phyloP scores from a whole-genome alignment of 2,113 vertebrate species.

The Onychostoma macrolepis region DNA sequence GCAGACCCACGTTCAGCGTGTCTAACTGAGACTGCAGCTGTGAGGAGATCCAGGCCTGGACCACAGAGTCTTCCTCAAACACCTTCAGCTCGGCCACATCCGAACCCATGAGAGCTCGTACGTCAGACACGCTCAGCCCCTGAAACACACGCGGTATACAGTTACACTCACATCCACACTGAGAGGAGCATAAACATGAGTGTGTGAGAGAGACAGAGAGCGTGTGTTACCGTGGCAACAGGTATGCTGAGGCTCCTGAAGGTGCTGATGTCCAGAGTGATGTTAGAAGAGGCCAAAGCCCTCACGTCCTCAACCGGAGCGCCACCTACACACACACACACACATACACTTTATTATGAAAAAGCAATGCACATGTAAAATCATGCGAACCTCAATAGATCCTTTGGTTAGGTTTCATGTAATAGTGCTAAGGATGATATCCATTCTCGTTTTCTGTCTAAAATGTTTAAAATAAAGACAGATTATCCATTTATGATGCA shows the following conservation, averaged over 20 bases:
- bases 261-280: constrained; percentile 54
- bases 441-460: too few relatives aligned
- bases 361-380: too few relatives aligned
- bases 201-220: neutral
- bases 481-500: too few relatives aligned
- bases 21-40: constrained; percentile 50
- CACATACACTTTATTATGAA: too few relatives aligned
- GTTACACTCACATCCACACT: neutral
- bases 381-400: too few relatives aligned
- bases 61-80: constrained; percentile 49
- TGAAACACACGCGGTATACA: neutral
- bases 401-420: too few relatives aligned
- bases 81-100: constrained; percentile 50
- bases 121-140: constrained; percentile 51
- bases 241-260: constrained; percentile 41
- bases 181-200: neutral
- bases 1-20: constrained; percentile 4
- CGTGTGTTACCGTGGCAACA: constrained; percentile 38
- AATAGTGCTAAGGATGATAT: too few relatives aligned
- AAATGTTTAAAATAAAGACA: too few relatives aligned
- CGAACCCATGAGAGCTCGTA: constrained; percentile 42
- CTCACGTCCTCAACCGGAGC: constrained; percentile 52
- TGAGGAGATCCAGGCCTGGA: constrained; percentile 43
- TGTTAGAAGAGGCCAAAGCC: constrained; percentile 39
- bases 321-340: constrained; percentile 47